Evolutionary conservation across 2,888 invertebrate species (phyloP).

Genomic region (Xanthostigma xanthostigma): DNA sequence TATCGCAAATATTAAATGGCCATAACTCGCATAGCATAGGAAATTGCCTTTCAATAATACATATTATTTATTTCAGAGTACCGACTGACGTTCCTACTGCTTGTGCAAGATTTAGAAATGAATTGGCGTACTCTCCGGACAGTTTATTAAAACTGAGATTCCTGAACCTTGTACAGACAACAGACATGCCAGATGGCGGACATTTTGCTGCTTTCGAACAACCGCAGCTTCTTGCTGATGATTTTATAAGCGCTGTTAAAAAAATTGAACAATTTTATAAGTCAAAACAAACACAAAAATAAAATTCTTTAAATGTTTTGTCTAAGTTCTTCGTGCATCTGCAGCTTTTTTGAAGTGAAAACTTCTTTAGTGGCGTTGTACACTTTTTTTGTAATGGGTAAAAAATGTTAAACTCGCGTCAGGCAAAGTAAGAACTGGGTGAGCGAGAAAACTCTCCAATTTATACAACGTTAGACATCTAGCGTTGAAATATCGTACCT

Average conservation of each 20-base stretch:
- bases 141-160: slow-evolving; percentile 41
- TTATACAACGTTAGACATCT: too few species aligned
- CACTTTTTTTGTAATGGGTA: too few species aligned
- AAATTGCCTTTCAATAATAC: background rate
- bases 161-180: slow-evolving; percentile 51
- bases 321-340: background rate
- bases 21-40: too few species aligned
- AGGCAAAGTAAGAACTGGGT: too few species aligned
- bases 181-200: slow-evolving; percentile 53
- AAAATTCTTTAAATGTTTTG: slow-evolving; percentile 1
- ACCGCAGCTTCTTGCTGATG: slow-evolving; percentile 52
- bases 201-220: slow-evolving; percentile 77
- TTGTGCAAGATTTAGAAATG: slow-evolving; percentile 59
- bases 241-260: slow-evolving; percentile 46
- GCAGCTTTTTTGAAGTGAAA: too few species aligned
- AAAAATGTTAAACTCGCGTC: too few species aligned
- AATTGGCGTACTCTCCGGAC: slow-evolving; percentile 44
- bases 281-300: background rate
- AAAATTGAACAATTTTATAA: slow-evolving; percentile 24
- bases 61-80: slow-evolving; percentile 33
- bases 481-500: too few species aligned
- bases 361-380: too few species aligned
- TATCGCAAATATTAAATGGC: background rate
- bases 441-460: too few species aligned
- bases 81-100: slow-evolving; percentile 55